phyloP scores from a whole-genome alignment of 2,797 vertebrate species.

The Rhinella marina region DNA sequence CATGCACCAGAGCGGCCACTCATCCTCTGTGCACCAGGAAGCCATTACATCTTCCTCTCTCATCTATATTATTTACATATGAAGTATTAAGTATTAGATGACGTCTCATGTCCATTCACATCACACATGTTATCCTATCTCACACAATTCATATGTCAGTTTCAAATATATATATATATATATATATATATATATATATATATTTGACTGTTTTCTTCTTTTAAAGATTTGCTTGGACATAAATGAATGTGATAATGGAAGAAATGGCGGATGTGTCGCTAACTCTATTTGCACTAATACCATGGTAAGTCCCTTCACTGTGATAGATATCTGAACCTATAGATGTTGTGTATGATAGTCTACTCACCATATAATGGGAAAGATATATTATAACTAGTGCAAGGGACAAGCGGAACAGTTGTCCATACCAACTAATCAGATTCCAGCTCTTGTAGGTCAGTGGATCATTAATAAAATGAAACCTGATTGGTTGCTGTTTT shows the following conservation, averaged over 20 bases:
- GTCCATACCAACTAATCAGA: background rate
- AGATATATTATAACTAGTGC: background rate
- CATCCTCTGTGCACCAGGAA: too few species aligned
- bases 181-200: too few species aligned
- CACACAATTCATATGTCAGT: background rate
- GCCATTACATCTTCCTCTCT: too few species aligned
- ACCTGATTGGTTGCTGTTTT: background rate
- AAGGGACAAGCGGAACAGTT: background rate
- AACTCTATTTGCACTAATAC: constrained; percentile 96
- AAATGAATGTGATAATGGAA: constrained; percentile 87
- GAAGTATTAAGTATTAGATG: too few species aligned
- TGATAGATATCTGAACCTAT: background rate
- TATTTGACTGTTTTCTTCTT: constrained; percentile 44
- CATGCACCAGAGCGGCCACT: too few species aligned
- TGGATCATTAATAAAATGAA: too few species aligned
- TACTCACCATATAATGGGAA: background rate
- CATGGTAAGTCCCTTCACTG: constrained; percentile 77
- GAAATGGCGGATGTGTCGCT: constrained; percentile 86
- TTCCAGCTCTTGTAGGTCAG: too few species aligned
- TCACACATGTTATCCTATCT: too few species aligned
- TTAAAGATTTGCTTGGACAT: constrained; percentile 80
- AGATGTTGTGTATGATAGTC: background rate
- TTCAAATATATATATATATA: background rate
- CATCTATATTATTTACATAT: too few species aligned
- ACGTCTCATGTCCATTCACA: too few species aligned